Percentiles rank a stretch among this genome's conserved stretches.
Evolutionary conservation across 2,888 invertebrate genomes (phyloP).

Genomic region (Trachelus stipa): DNA sequence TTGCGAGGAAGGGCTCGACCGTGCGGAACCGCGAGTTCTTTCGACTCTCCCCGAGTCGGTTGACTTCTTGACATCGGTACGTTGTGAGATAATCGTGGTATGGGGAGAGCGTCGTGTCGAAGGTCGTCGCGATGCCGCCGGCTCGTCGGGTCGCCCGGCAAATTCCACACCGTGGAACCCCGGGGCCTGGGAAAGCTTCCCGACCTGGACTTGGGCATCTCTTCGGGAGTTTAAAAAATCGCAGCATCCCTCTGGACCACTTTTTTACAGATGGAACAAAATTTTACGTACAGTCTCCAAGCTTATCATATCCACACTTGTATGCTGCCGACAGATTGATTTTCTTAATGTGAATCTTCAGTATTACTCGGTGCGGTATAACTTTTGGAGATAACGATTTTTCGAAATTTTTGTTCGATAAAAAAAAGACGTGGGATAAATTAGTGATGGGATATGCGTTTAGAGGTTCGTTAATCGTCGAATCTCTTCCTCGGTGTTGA

Average conservation of each 20-base stretch:
- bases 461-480: conserved; percentile 1
- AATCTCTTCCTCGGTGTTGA: conserved; percentile 37
- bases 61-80: conserved; percentile 7
- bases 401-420: too few species aligned
- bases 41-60: background rate
- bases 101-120: background rate
- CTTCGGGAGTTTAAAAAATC: background rate
- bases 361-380: background rate
- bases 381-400: background rate
- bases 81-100: conserved; percentile 5
- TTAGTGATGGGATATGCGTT: background rate
- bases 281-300: background rate
- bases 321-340: background rate
- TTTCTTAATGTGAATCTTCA: background rate
- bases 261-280: background rate
- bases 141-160: background rate
- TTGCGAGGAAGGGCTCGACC: background rate
- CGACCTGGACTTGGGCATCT: background rate
- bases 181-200: conserved; percentile 2
- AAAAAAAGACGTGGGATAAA: background rate
- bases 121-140: background rate
- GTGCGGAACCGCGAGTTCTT: background rate
- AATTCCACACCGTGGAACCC: conserved; percentile 4
- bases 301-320: background rate
- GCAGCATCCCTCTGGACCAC: background rate